Evolutionary conservation across 2,888 invertebrate genomes (phyloP).

Genomic region (Liopterus haemorrhoidalis): DNA sequence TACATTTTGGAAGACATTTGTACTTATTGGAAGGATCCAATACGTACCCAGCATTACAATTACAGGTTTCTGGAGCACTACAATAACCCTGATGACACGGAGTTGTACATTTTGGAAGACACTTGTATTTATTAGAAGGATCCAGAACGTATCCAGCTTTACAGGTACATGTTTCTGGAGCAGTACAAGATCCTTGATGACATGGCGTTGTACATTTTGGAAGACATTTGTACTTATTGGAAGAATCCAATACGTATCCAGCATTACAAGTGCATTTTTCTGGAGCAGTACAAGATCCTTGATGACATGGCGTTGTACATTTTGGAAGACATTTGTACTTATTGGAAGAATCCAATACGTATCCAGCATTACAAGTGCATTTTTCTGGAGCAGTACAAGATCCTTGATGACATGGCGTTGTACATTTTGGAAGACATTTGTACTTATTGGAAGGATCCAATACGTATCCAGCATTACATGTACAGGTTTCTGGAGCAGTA

Average conservation of each 20-base stretch:
- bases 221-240: constrained; percentile 14
- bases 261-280: too few species aligned
- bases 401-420: too few species aligned
- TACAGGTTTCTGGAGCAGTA: constrained; percentile 23
- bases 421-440: too few species aligned
- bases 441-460: constrained; percentile 18
- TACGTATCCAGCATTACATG: constrained; percentile 26
- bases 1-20: constrained; percentile 52
- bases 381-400: too few species aligned
- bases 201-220: constrained; percentile 16
- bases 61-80: constrained; percentile 47
- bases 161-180: constrained; percentile 44
- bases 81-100: constrained; percentile 49
- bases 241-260: too few species aligned
- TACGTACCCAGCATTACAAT: constrained; percentile 45
- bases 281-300: too few species aligned
- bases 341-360: constrained; percentile 19
- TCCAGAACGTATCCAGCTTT: constrained; percentile 39
- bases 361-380: constrained; percentile 48
- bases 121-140: constrained; percentile 21
- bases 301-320: constrained; percentile 32
- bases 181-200: constrained; percentile 14
- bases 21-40: constrained; percentile 29
- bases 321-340: constrained; percentile 34
- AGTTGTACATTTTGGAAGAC: constrained; percentile 45